Conservation (phyloP, 2,797 vertebrate genomes). For the Bradypus variegatus region DNA sequence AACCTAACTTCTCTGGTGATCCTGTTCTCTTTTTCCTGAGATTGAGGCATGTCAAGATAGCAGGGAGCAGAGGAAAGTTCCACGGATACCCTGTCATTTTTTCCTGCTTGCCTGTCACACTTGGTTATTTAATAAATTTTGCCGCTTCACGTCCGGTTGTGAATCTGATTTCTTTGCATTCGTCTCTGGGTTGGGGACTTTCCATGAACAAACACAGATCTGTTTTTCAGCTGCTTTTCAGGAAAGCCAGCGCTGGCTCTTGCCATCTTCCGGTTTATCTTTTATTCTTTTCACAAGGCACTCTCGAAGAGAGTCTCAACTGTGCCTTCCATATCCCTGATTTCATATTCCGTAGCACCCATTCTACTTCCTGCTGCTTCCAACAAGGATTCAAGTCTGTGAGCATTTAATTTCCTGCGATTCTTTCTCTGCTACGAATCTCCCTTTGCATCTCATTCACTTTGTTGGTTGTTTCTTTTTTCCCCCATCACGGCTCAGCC, state of each 20-base stretch:
- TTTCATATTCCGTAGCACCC: not conserved
- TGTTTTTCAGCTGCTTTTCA: not conserved
- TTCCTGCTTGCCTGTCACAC: not conserved
- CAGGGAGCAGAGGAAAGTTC: not conserved
- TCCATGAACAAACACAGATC: not conserved
- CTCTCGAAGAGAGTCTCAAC: not conserved
- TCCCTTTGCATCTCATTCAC: not conserved
- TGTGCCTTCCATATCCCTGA: not conserved
- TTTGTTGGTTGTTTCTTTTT: not conserved
- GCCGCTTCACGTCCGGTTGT: not conserved
- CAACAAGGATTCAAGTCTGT: not conserved
- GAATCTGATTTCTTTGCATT: not conserved
- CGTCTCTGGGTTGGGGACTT: not conserved
- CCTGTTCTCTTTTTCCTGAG: not conserved
- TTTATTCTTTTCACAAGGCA: not conserved
- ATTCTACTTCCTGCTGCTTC: rapidly evolving
- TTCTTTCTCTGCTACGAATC: not conserved
- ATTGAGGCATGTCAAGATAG: not conserved
- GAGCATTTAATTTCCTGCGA: not conserved
- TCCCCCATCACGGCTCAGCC: not conserved
- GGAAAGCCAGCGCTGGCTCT: not conserved
- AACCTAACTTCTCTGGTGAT: not conserved
- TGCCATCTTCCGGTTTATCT: not conserved
- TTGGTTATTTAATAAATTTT: not conserved
- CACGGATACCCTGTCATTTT: rapidly evolving